Evolutionary conservation across 1,140 invertebrate genomes (phyloP).

Genomic region (Eriosoma lanigerum): DNA sequence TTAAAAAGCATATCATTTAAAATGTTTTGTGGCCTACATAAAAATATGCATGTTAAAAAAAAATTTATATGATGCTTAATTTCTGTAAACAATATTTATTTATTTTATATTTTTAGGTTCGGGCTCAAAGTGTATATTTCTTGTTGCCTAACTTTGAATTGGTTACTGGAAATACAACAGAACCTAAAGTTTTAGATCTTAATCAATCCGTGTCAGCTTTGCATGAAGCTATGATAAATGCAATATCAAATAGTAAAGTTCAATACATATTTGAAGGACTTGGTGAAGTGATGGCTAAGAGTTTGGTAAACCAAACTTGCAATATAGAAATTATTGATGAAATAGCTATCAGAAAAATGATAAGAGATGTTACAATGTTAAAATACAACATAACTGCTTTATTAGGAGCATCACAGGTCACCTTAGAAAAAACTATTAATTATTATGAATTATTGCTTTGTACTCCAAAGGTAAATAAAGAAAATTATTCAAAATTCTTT

Average conservation of each 20-base stretch:
- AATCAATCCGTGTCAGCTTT: conserved; percentile 77
- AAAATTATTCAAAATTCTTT: neutral
- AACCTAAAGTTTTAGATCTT: conserved; percentile 78
- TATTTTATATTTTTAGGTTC: conserved; percentile 39
- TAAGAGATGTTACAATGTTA: conserved; percentile 80
- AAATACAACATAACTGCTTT: conserved; percentile 85
- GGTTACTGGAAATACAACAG: conserved; percentile 70
- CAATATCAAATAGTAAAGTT: conserved; percentile 62
- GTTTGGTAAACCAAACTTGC: conserved; percentile 80
- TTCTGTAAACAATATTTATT: neutral
- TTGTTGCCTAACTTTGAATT: conserved; percentile 51
- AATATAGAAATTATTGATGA: conserved; percentile 79
- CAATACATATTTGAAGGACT: conserved; percentile 94
- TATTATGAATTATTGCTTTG: conserved; percentile 88
- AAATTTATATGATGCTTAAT: too few relatives aligned
- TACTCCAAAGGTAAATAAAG: conserved; percentile 71
- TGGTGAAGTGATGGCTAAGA: conserved; percentile 81
- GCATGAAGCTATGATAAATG: conserved; percentile 75
- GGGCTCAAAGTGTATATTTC: conserved; percentile 53
- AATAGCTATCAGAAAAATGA: conserved; percentile 76
- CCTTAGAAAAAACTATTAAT: conserved; percentile 82
- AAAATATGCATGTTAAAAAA: too few relatives aligned
- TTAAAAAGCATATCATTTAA: too few relatives aligned
- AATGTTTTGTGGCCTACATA: too few relatives aligned
- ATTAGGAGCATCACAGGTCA: conserved; percentile 78